These are phyloP conservation scores for Catostylus mosaicus DNA, from an alignment of 30 jellyfish, hydroid and myxozoan species.

Conservation along the genomic window DNA sequence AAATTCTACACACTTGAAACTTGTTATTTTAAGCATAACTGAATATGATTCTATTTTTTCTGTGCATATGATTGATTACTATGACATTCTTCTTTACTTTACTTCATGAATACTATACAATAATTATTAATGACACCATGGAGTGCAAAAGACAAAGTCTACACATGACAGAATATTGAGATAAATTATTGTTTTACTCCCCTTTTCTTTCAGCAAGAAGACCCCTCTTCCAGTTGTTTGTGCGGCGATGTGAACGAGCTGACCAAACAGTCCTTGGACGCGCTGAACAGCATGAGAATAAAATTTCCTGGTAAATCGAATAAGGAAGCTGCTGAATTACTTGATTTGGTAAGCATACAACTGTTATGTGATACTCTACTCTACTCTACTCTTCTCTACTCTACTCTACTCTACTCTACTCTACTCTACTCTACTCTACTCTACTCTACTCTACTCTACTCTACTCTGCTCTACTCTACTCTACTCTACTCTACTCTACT, in stretches of 20 bases:
- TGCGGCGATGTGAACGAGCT: conserved; percentile 42
- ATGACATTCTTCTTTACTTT: too few species aligned
- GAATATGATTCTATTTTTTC: too few species aligned
- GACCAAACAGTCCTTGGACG: conserved; percentile 49
- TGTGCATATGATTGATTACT: too few species aligned
- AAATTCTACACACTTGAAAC: too few species aligned
- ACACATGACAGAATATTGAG: too few species aligned
- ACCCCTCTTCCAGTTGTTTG: background rate
- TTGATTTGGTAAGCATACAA: conserved; percentile 28
- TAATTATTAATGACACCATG: too few species aligned
- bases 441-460: background rate
- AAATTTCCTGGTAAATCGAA: conserved; percentile 90
- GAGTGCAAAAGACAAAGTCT: too few species aligned
- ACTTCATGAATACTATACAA: too few species aligned
- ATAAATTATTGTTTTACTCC: too few species aligned
- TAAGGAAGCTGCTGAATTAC: conserved; percentile 66
- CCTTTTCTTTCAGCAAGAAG: conserved; percentile 20
- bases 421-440: background rate
- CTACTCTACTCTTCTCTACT: background rate
- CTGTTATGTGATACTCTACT: background rate
- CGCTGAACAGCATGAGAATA: conserved; percentile 71
- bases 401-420: background rate
- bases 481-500: background rate
- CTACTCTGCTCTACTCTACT: background rate
- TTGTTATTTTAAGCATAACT: too few species aligned